Evolutionary conservation across 2,888 invertebrate genomes (phyloP).

Genomic region (Cephus pygmeus): DNA sequence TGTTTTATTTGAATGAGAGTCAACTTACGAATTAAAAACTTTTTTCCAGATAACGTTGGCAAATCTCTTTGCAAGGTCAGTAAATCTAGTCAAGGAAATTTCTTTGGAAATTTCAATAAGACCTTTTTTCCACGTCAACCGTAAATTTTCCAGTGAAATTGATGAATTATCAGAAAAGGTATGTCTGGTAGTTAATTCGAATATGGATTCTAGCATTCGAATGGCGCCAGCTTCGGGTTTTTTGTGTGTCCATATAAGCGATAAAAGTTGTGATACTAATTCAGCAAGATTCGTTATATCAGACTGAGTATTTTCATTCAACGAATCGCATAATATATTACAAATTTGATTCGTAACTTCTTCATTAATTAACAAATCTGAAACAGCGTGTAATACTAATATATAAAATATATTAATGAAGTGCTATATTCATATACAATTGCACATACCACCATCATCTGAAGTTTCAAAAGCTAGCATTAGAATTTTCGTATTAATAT

Average conservation of each 20-base stretch:
- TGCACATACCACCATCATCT: slow-evolving; percentile 62
- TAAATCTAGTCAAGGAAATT: slow-evolving; percentile 42
- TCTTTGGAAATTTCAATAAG: slow-evolving; percentile 39
- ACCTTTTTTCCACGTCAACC: slow-evolving; percentile 46
- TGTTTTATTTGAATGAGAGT: slow-evolving; percentile 11
- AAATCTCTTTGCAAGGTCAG: slow-evolving; percentile 52
- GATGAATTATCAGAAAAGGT: slow-evolving; percentile 16
- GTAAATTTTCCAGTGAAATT: slow-evolving; percentile 29
- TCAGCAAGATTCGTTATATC: slow-evolving; percentile 32
- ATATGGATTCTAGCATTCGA: slow-evolving; percentile 48
- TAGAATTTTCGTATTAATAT: slow-evolving; percentile 45
- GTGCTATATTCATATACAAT: neutral
- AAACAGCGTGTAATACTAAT: slow-evolving; percentile 34
- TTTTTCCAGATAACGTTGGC: slow-evolving; percentile 55
- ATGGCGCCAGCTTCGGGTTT: slow-evolving; percentile 35
- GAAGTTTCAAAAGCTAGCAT: slow-evolving; percentile 48
- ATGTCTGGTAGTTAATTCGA: slow-evolving; percentile 42
- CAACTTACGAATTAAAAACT: slow-evolving; percentile 48
- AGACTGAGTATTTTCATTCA: slow-evolving; percentile 38
- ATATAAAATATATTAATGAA: neutral
- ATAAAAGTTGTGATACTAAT: slow-evolving; percentile 42
- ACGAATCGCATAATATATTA: slow-evolving; percentile 59
- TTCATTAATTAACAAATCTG: slow-evolving; percentile 65
- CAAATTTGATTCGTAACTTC: slow-evolving; percentile 63
- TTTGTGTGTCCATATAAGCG: slow-evolving; percentile 44